phyloP scores from a whole-genome alignment of 2,797 vertebrate species.

The Rhinella marina region DNA sequence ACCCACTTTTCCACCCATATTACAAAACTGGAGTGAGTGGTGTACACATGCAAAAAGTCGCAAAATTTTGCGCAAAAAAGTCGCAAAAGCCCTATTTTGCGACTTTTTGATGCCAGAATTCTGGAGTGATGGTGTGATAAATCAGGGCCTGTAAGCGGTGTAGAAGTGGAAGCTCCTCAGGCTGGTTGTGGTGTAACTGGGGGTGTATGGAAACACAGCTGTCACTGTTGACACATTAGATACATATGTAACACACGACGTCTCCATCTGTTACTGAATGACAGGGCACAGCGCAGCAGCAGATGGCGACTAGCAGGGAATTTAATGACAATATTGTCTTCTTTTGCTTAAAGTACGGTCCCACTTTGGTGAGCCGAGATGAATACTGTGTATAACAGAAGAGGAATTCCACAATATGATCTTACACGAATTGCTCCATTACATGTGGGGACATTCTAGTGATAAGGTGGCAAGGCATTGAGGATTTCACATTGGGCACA shows the following conservation, averaged over 20 bases:
- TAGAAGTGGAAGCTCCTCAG: not conserved
- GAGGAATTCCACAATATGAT: not conserved
- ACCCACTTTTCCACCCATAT: too few relatives aligned
- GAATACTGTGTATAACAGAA: not conserved
- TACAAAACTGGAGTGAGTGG: too few relatives aligned
- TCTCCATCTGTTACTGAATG: slow-evolving; percentile 16
- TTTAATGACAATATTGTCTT: not conserved
- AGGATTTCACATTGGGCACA: not conserved
- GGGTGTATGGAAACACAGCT: not conserved
- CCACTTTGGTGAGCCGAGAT: not conserved
- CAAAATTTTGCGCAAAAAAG: too few relatives aligned
- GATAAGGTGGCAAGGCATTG: not conserved
- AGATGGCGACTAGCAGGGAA: not conserved
- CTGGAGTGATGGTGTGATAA: too few relatives aligned
- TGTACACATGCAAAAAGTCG: too few relatives aligned
- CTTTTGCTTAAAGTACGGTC: not conserved
- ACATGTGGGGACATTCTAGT: not conserved
- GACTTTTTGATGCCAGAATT: too few relatives aligned
- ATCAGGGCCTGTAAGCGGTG: too few relatives aligned
- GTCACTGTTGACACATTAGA: slow-evolving; percentile 22
- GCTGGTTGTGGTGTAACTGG: not conserved
- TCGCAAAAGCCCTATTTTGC: too few relatives aligned
- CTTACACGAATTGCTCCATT: not conserved
- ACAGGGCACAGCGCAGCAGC: not conserved
- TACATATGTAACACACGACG: not conserved